Base-by-base conservation (phyloP, 2,888 invertebrate species). In the Dusona sp. region DNA sequence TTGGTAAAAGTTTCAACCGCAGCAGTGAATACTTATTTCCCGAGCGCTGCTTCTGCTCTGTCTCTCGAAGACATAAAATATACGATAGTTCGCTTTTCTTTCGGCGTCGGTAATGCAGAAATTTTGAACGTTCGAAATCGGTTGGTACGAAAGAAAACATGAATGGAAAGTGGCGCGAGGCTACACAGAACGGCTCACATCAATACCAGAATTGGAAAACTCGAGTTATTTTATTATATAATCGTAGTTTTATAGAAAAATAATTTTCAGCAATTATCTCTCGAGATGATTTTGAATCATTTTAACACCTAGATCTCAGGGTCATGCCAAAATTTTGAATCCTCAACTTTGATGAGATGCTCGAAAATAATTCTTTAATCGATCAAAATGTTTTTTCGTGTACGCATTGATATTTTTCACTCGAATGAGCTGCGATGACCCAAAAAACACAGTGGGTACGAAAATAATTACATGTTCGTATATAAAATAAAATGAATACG, bases 81-180 rank as follows among this genome's bases (percentile, higher is more conserved):
- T 25, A 25, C 68, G 22, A 68, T 42, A 70, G 67, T 64, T 29
- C 64, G 61, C 64, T 70, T 65, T 29, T 11, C 45, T 48, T 57
- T 79, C 75, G 75, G 42, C 51, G 85, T 83, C 85, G 85, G 85
- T 36, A 83, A 86, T 7, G 70, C 38, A 83, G 83, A 13, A 67
- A 29, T 22, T 33, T n/a, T 13, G 38, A 22, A 8, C 25, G 22
- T 48, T 38, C 29, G 36, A 45, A 48, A 73, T 45, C 84, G 22
- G 81, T 64, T 57, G 77, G 67, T 85, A 85, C 8, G 33, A 38
- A 13, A 80, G 80, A 25, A 22, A 45, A 42, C 67, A 16, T 29
- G 45, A 1, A 22, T 61, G 74, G 79, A 79, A 79, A 84, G 64
- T 74, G 51, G 67, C 74, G 74, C 79, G 51, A 57, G 36, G 45